Percentiles rank a stretch among this genome's conserved stretches.
phyloP scores from a whole-genome alignment of 2,888 invertebrate species.

The Mechanitis messenoides region DNA sequence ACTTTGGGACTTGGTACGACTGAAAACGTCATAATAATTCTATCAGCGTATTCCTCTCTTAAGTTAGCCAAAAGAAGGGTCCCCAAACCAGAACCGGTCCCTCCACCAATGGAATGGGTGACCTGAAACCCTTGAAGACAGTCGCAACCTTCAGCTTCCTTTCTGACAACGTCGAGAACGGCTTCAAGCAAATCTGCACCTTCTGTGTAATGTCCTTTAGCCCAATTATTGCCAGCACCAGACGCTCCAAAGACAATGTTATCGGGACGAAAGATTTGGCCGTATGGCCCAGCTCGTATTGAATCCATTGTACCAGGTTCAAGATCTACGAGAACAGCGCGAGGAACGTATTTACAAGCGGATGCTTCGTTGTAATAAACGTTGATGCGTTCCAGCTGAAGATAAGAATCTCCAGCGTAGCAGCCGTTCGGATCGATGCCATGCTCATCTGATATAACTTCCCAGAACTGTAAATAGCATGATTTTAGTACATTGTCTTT shows the following conservation, averaged over 20 bases:
- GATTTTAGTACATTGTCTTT: background rate
- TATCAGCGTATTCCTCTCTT: slow-evolving; percentile 83
- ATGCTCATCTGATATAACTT: slow-evolving; percentile 87
- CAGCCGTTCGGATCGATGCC: slow-evolving; percentile 78
- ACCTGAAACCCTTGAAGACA: slow-evolving; percentile 80
- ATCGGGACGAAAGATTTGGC: slow-evolving; percentile 82
- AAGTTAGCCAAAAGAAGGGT: slow-evolving; percentile 81
- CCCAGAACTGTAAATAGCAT: slow-evolving; percentile 81
- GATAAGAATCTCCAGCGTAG: slow-evolving; percentile 80
- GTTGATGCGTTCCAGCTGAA: slow-evolving; percentile 84
- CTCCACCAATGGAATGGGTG: slow-evolving; percentile 82
- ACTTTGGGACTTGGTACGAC: slow-evolving; percentile 84
- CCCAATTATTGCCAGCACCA: slow-evolving; percentile 78
- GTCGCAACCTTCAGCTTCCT: slow-evolving; percentile 81
- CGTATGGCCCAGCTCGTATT: slow-evolving; percentile 79
- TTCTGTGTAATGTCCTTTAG: slow-evolving; percentile 82
- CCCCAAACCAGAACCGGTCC: slow-evolving; percentile 85
- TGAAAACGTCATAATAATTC: slow-evolving; percentile 81
- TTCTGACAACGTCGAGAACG: slow-evolving; percentile 72
- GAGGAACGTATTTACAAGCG: slow-evolving; percentile 54
- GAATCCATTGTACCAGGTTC: slow-evolving; percentile 77
- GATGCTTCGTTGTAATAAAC: slow-evolving; percentile 84
- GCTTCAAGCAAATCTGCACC: slow-evolving; percentile 80
- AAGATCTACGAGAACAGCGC: slow-evolving; percentile 58
- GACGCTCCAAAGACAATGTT: slow-evolving; percentile 80